These are phyloP conservation scores for Solenopsis invicta DNA, from an alignment of 1,140 invertebrate genomes.

Conservation along the genomic window DNA sequence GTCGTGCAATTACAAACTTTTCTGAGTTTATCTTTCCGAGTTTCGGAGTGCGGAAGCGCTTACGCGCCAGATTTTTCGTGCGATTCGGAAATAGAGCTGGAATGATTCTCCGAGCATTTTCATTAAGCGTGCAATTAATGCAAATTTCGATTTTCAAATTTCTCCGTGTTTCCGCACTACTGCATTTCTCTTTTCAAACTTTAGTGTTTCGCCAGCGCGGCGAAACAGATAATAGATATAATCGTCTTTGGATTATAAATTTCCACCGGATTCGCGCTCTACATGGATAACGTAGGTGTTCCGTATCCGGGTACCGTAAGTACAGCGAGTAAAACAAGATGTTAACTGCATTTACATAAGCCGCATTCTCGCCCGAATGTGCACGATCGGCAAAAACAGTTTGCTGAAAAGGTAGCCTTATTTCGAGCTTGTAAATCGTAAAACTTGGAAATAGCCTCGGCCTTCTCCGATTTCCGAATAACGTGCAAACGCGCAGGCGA, in stretches of 20 bases:
- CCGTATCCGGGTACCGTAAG: not conserved
- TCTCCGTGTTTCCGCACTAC: not conserved
- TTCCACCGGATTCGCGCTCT: not conserved
- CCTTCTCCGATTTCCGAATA: constrained; percentile 6
- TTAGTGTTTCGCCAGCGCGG: not conserved
- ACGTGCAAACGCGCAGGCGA: constrained; percentile 5
- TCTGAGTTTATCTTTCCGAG: constrained; percentile 48
- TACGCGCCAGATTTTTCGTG: not conserved
- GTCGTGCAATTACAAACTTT: constrained; percentile 60
- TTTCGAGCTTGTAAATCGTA: constrained; percentile 44
- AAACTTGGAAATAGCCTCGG: constrained; percentile 5
- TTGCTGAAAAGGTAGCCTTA: constrained; percentile 21
- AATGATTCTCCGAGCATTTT: no score
- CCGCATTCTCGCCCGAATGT: not conserved
- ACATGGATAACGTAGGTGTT: not conserved
- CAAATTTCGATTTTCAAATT: constrained; percentile 27
- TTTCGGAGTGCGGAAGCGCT: not conserved
- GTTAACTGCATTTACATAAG: constrained; percentile 31
- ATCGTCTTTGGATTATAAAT: constrained; percentile 31
- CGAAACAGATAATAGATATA: constrained; percentile 24
- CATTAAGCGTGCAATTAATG: not conserved
- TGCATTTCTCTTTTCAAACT: not conserved
- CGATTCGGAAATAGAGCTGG: not conserved
- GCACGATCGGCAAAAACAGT: not conserved
- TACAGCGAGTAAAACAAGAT: constrained; percentile 3